Evolutionary conservation across 2,797 vertebrate genomes (phyloP).

Genomic region (Pyrocephalus nanus): DNA sequence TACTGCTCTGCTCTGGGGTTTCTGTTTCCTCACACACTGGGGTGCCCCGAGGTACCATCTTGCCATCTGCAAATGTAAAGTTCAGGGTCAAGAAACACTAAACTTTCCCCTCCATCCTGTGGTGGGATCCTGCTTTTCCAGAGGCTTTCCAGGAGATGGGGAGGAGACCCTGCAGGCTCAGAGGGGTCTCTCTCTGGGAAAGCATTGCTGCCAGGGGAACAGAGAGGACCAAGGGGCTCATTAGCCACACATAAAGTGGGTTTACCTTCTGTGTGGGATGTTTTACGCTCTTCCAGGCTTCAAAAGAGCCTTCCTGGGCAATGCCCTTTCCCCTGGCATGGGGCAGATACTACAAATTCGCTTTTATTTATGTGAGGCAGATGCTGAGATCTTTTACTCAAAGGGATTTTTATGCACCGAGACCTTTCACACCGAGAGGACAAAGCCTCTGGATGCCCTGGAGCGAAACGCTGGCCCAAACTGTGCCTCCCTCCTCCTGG

Average conservation of each 20-base stretch:
- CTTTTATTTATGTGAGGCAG: neutral
- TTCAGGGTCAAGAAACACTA: neutral
- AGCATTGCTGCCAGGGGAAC: neutral
- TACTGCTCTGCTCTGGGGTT: neutral
- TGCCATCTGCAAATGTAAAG: neutral
- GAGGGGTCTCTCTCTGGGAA: neutral
- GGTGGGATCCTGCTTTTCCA: neutral
- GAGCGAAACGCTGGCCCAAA: neutral
- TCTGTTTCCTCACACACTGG: fast-evolving
- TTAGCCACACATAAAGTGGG: neutral
- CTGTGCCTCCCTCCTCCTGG: neutral
- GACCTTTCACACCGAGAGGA: neutral
- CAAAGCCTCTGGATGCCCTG: neutral
- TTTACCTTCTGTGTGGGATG: neutral
- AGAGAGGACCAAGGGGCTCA: neutral
- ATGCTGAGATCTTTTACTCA: neutral
- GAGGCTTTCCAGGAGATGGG: neutral
- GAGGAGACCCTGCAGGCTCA: neutral
- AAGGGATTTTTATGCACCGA: neutral
- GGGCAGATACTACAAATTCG: neutral
- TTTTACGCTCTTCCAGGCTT: neutral
- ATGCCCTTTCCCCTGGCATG: neutral
- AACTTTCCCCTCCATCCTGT: neutral
- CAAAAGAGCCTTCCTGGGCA: neutral
- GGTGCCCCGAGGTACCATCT: neutral